Conservation (phyloP, 2,797 vertebrate species). For the Melanotaenia nigrans region DNA sequence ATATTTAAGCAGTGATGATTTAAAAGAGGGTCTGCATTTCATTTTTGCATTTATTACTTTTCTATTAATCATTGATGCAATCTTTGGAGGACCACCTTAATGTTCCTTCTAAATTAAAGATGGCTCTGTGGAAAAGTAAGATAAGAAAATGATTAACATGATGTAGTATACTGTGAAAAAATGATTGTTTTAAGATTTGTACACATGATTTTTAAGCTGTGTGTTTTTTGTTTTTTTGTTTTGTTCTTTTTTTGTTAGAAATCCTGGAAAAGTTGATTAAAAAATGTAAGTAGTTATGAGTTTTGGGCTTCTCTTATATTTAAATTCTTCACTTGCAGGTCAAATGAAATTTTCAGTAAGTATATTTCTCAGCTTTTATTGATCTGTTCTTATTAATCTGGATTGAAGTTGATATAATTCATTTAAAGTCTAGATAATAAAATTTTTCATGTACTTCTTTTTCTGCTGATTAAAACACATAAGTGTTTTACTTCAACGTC, state of each 20-base stretch:
- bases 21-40: neutral
- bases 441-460: neutral
- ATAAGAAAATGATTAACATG: neutral
- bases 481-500: neutral
- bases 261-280: neutral
- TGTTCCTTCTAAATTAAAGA: conserved; percentile 23
- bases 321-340: conserved; percentile 3
- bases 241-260: neutral
- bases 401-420: neutral
- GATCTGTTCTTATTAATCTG: neutral
- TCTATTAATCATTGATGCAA: conserved; percentile 11
- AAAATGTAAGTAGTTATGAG: neutral
- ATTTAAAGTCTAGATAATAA: neutral
- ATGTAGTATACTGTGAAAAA: neutral
- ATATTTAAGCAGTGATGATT: conserved; percentile 13
- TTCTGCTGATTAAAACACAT: neutral
- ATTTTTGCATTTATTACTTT: conserved; percentile 13
- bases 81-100: conserved; percentile 17
- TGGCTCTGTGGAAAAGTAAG: neutral
- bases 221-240: neutral
- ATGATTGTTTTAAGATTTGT: neutral
- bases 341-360: conserved; percentile 5
- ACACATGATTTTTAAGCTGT: neutral
- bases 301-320: neutral
- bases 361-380: conserved; percentile 13